These are phyloP conservation scores for Aphelenchoides fujianensis DNA, from an alignment of 1,140 invertebrate species.

Conservation along the genomic window DNA sequence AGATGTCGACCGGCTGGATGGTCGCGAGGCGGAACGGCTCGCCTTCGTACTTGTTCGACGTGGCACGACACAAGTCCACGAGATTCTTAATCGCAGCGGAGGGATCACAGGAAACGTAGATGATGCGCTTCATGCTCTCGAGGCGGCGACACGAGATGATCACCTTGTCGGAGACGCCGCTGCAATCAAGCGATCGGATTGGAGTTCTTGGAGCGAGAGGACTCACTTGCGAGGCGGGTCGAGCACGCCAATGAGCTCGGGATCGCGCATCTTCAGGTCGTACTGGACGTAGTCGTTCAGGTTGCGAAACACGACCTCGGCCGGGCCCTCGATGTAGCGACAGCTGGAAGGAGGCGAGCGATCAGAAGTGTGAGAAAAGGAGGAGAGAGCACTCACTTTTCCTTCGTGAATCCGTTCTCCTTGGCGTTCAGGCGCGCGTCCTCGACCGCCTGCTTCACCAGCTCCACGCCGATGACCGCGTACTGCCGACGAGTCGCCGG, in stretches of 20 bases:
- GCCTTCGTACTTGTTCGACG: conserved; percentile 75
- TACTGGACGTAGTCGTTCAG: conserved; percentile 67
- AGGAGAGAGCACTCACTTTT: conserved; percentile 52
- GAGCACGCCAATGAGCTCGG: conserved; percentile 81
- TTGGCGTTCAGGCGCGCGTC: conserved; percentile 84
- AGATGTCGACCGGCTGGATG: conserved; percentile 61
- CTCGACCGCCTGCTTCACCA: conserved; percentile 78
- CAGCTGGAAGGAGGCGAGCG: conserved; percentile 77
- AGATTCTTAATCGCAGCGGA: conserved; percentile 80
- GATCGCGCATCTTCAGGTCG: conserved; percentile 40
- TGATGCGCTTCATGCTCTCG: conserved; percentile 73
- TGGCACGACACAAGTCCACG: conserved; percentile 72
- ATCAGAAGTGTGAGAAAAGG: no score
- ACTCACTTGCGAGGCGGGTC: conserved; percentile 80
- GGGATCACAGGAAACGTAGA: conserved; percentile 89
- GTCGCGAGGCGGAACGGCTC: conserved; percentile 43
- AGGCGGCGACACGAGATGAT: conserved; percentile 63
- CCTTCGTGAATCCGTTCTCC: conserved; percentile 68
- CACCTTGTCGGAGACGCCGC: conserved; percentile 56
- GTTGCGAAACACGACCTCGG: conserved; percentile 76
- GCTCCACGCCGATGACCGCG: conserved; percentile 76
- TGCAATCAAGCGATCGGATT: no score
- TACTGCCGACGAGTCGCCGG: conserved; percentile 59
- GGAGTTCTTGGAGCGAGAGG: no score
- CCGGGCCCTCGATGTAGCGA: conserved; percentile 82